These are phyloP conservation scores for Styela plicata DNA, from an alignment of 23 tunicate species.

Conservation along the genomic window DNA sequence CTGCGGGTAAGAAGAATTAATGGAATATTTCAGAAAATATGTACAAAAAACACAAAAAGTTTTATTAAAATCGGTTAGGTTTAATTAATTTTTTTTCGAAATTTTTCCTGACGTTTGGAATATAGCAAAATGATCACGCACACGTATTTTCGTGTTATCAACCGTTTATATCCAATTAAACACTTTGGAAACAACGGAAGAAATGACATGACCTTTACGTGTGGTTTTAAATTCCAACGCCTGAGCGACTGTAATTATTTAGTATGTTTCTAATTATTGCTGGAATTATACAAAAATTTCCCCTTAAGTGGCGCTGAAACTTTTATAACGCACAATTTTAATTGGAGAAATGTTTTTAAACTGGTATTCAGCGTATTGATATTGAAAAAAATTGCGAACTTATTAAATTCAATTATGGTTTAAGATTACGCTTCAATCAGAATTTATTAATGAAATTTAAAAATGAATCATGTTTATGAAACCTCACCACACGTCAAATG, in stretches of 20 bases:
- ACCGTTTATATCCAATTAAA: background rate
- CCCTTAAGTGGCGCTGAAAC: background rate
- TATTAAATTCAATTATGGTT: background rate
- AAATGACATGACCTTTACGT: background rate
- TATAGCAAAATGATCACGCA: too few species aligned
- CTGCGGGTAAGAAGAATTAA: slow-evolving; percentile 15
- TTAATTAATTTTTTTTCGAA: too few species aligned
- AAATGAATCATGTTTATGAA: background rate
- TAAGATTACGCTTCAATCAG: too few species aligned
- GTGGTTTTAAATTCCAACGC: background rate
- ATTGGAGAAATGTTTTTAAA: background rate
- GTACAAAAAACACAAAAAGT: too few species aligned
- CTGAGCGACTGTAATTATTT: background rate
- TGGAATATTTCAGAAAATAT: too few species aligned
- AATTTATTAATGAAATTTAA: too few species aligned
- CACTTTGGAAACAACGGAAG: background rate
- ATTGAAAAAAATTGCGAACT: background rate
- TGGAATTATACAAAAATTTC: too few species aligned
- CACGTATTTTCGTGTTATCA: background rate
- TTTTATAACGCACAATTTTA: background rate
- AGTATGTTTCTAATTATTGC: background rate
- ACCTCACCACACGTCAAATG: background rate
- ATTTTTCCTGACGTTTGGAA: too few species aligned
- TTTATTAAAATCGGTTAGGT: too few species aligned
- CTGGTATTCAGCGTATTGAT: background rate